Base-by-base conservation (phyloP, 1,140 invertebrate species). In the Zaprionus tsacasi region DNA sequence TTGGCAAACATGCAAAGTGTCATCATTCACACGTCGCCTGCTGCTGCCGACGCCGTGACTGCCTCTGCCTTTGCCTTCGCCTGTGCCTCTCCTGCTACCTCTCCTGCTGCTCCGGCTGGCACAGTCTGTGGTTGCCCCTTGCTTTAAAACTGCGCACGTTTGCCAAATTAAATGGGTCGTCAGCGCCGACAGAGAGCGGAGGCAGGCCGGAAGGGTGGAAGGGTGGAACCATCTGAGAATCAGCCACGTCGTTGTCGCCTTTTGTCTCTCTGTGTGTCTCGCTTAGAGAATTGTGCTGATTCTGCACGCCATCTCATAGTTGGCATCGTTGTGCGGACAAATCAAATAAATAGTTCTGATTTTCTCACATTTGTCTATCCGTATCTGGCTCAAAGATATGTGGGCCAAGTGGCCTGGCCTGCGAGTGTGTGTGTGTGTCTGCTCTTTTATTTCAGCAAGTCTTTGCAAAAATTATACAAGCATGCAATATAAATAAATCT, bases 1-100 rank as follows among this genome's bases (percentile, higher is more conserved):
- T 89, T 79, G 81, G 85, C 85, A 89, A 89, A 89, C 85, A 89
- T 90, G 79, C 87, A 90, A 90, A 90, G 86, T 91, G 87, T 91
- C 87, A 90, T 90, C 86, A 90, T 91, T 90, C 86, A 90, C 86
- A 90, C 86, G 87, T 90, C 82, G 77, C 76, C 65, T 57, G 63
- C 60, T 70, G 58, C 57, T 70, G 70, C 38, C 48, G 45, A 40
- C 38, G 38, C 13, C 38, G 38, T 45, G 40, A 45, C 40, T 45
- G 40, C 8, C 40, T 45, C 40, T 43, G 38, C 38, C 65, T n/a
- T n/a, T 43, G 38, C 38, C 50, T 30, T 3, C 27, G 27, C 27
- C 27, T 30, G 27, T 30, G 27, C 27, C 27, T 30, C 27, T 30
- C 6, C 27, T 30, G 61, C 60, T 30, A 3, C 27, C 27, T 30